Conservation (phyloP, 2,888 invertebrate genomes). For the Drosophila paramelanica region DNA sequence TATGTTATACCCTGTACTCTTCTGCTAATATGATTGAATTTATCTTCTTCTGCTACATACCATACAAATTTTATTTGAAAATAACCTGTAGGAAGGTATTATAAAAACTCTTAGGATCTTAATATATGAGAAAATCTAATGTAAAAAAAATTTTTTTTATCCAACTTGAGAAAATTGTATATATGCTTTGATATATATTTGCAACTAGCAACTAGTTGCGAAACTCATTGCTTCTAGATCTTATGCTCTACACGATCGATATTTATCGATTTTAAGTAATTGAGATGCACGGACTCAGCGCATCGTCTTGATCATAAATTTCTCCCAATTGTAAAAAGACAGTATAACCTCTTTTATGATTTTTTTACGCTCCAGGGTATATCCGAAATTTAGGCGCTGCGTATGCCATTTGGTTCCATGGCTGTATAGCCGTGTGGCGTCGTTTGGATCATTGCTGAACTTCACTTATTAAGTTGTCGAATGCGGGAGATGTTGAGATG, state of each 20-base stretch:
- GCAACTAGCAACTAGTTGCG: too few relatives aligned
- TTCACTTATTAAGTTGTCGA: slow-evolving; percentile 70
- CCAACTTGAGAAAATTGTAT: too few relatives aligned
- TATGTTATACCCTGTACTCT: not conserved
- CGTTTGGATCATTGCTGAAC: slow-evolving; percentile 61
- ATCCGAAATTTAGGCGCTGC: slow-evolving; percentile 19
- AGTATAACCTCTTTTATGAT: not conserved
- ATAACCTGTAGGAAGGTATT: too few relatives aligned
- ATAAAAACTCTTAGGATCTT: too few relatives aligned
- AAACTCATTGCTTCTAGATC: too few relatives aligned
- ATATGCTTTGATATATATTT: too few relatives aligned
- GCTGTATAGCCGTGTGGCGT: slow-evolving; percentile 6
- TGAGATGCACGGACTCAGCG: not conserved
- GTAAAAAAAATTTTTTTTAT: too few relatives aligned
- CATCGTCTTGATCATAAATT: too few relatives aligned
- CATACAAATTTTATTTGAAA: too few relatives aligned
- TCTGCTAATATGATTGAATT: too few relatives aligned
- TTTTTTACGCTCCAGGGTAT: not conserved
- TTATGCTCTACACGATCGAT: not conserved
- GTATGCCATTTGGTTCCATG: slow-evolving; percentile 19
- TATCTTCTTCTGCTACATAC: too few relatives aligned
- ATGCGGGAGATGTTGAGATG: slow-evolving; percentile 16
- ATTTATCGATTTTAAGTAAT: not conserved
- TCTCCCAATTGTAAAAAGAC: not conserved
- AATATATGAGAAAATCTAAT: too few relatives aligned